These are phyloP conservation scores for Ceuthmochares aereus DNA, from an alignment of 2,113 vertebrate genomes.

Conservation along the genomic window DNA sequence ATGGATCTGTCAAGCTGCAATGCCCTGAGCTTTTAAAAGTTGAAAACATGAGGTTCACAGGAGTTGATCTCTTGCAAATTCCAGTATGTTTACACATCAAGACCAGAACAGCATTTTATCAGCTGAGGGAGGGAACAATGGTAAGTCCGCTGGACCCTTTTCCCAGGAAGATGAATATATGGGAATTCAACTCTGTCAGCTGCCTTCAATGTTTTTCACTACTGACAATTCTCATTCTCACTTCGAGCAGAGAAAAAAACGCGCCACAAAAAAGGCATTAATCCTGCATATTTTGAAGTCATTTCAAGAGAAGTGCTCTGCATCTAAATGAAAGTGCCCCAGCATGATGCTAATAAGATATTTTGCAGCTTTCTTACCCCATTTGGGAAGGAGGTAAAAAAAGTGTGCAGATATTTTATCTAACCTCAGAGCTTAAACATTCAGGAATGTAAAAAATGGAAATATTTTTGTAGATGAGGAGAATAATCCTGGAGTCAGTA, in stretches of 20 bases:
- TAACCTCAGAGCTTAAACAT: neutral
- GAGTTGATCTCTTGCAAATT: constrained; percentile 51
- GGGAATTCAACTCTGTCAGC: constrained; percentile 63
- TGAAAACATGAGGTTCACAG: neutral
- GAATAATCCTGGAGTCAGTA: neutral
- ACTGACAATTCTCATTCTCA: constrained; percentile 65
- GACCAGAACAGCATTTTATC: constrained; percentile 25
- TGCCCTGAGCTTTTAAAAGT: constrained; percentile 47
- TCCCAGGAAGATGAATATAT: constrained; percentile 28
- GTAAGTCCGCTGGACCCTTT: constrained; percentile 30
- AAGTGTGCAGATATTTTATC: neutral
- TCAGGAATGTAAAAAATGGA: neutral
- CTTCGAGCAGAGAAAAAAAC: constrained; percentile 32
- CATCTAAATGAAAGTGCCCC: constrained; percentile 59
- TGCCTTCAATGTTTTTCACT: constrained; percentile 11
- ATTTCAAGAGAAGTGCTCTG: constrained; percentile 36
- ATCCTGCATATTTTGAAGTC: constrained; percentile 61
- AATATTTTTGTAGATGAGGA: neutral
- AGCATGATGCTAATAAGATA: constrained; percentile 66
- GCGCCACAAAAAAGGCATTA: neutral
- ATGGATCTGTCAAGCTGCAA: constrained; percentile 51
- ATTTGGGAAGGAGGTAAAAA: constrained; percentile 21
- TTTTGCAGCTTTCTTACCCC: constrained; percentile 3
- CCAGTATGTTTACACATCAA: constrained; percentile 46
- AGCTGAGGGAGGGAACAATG: constrained; percentile 47